Evolutionary conservation across 92 coral and sea anemone genomes (phyloP).

Genomic region (Anthopleura xanthogrammica): DNA sequence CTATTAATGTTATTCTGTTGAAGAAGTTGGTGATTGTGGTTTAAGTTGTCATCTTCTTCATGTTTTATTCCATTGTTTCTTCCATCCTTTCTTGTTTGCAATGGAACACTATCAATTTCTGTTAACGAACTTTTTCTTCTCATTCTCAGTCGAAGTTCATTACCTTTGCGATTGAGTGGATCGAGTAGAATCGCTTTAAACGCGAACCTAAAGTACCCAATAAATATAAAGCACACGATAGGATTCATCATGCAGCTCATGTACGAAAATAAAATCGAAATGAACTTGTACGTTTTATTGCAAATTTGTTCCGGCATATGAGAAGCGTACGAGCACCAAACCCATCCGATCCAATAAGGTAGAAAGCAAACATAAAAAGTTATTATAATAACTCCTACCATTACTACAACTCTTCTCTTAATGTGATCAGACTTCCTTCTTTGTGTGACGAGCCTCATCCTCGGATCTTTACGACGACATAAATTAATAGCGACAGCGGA

Average conservation of each 20-base stretch:
- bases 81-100: not conserved
- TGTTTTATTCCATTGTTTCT: not conserved
- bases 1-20: not conserved
- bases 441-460: constrained; percentile 23
- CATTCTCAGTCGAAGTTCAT: not conserved
- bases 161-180: constrained; percentile 14
- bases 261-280: constrained; percentile 44
- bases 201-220: constrained; percentile 57
- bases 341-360: constrained; percentile 74
- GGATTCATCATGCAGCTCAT: constrained; percentile 63
- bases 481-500: constrained; percentile 43
- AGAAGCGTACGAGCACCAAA: constrained; percentile 52
- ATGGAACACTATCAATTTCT: constrained; percentile 9
- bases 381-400: constrained; percentile 46
- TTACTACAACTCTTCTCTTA: constrained; percentile 49
- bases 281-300: constrained; percentile 46
- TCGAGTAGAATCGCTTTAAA: constrained; percentile 29
- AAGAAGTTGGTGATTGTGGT: not conserved
- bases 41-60: not conserved
- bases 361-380: constrained; percentile 56
- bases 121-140: constrained; percentile 15
- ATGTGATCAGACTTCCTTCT: constrained; percentile 30
- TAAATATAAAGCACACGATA: constrained; percentile 48
- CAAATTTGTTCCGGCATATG: constrained; percentile 31
- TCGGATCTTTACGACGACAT: constrained; percentile 37